These are phyloP conservation scores for Neoseiulus cucumeris DNA, from an alignment of 1,140 invertebrate species.

Conservation along the genomic window DNA sequence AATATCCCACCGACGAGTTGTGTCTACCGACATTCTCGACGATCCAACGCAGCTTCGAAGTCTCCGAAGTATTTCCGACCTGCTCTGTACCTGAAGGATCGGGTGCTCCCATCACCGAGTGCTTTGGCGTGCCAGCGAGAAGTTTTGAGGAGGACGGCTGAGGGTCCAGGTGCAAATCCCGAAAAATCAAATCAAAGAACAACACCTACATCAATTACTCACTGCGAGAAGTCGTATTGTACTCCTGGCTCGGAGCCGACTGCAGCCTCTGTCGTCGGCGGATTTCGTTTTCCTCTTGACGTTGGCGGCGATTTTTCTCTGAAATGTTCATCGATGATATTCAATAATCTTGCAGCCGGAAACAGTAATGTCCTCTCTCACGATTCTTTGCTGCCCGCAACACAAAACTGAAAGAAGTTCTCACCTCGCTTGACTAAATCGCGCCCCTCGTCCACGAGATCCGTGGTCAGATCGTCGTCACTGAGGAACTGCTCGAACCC, in stretches of 20 bases:
- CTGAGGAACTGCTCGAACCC: conserved; percentile 90
- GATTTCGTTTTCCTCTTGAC: conserved; percentile 16
- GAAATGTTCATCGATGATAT: neutral
- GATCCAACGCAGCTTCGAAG: no score
- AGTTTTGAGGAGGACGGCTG: no score
- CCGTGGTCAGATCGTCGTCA: conserved; percentile 75
- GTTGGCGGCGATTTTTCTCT: conserved; percentile 20
- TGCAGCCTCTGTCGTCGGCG: conserved; percentile 12
- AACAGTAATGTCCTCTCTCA: neutral
- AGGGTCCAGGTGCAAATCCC: no score
- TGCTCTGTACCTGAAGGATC: no score
- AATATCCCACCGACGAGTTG: no score
- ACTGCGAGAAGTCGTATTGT: neutral
- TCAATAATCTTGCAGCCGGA: neutral
- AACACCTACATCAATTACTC: no score
- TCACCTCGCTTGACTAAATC: conserved; percentile 60
- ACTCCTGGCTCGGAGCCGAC: conserved; percentile 1
- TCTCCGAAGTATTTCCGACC: no score
- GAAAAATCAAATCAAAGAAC: no score
- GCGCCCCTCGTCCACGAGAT: conserved; percentile 76
- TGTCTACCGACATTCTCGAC: no score
- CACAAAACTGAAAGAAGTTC: conserved; percentile 3
- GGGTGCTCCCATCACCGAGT: no score
- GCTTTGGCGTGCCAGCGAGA: no score
- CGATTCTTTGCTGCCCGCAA: neutral